Conservation (phyloP, 2,113 vertebrate species). For the Clarias magur region DNA sequence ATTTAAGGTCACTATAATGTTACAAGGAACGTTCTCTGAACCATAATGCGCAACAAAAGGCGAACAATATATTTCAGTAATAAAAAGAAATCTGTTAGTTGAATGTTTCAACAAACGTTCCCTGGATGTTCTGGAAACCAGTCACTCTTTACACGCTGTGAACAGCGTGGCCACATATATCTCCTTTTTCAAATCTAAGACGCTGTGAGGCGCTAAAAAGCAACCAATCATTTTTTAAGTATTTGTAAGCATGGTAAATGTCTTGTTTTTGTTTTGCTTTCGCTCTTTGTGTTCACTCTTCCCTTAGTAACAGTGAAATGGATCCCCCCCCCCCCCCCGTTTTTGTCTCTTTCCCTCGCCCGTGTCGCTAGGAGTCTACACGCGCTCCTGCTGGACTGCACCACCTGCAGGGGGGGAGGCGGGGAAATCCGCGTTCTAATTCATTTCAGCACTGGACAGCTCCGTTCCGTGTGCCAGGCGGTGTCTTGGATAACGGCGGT, state of each 20-base stretch:
- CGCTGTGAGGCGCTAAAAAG: background rate
- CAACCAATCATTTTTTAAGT: background rate
- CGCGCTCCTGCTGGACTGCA: conserved; percentile 43
- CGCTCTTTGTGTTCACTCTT: background rate
- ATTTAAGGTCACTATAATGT: background rate
- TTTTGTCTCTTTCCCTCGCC: conserved; percentile 17
- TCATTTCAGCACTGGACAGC: conserved; percentile 62
- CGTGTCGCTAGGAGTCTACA: conserved; percentile 1
- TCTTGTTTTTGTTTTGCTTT: background rate
- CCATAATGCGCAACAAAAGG: background rate
- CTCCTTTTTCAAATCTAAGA: background rate
- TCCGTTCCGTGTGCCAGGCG: conserved; percentile 28
- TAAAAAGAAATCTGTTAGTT: background rate
- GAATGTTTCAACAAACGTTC: background rate
- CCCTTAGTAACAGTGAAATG: background rate
- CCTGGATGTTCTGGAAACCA: background rate
- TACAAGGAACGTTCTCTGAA: background rate
- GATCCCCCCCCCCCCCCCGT: background rate
- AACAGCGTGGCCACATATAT: too few species aligned
- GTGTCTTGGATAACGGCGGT: background rate
- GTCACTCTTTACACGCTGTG: background rate
- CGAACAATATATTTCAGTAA: background rate
- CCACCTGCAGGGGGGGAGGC: conserved; percentile 33
- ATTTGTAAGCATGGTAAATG: background rate
- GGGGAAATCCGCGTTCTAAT: background rate